A percentile compares a stretch with the other conserved stretches of the same genome.
Conservation (phyloP, 2,797 vertebrate genomes). For the Characodon lateralis region DNA sequence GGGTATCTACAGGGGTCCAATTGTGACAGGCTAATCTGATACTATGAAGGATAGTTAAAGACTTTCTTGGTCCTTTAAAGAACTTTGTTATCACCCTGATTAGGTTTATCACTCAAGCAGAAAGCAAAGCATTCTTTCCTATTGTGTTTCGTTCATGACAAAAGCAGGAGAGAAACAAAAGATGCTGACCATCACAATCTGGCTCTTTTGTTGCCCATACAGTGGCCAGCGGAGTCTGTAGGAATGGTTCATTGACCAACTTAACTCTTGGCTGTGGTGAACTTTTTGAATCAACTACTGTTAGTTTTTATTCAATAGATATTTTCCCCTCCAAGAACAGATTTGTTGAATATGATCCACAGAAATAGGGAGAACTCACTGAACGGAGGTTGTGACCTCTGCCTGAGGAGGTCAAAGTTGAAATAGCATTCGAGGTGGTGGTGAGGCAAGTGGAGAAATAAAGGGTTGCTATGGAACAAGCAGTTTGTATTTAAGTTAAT, state of each 20-base stretch:
- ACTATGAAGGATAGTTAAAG: slow-evolving; percentile 74
- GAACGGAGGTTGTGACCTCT: slow-evolving; percentile 63
- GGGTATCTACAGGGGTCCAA: slow-evolving; percentile 51
- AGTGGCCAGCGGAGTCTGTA: slow-evolving; percentile 68
- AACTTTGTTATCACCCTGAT: slow-evolving; percentile 78
- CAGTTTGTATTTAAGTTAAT: slow-evolving; percentile 52
- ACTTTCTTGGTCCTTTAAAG: slow-evolving; percentile 72
- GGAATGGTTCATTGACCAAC: slow-evolving; percentile 63
- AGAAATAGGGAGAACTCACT: slow-evolving; percentile 51
- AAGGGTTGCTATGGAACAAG: slow-evolving; percentile 61
- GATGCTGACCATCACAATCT: slow-evolving; percentile 58
- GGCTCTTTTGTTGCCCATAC: slow-evolving; percentile 70
- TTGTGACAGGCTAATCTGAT: slow-evolving; percentile 79
- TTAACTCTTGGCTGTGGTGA: slow-evolving; percentile 59
- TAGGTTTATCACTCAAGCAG: slow-evolving; percentile 78
- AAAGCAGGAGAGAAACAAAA: slow-evolving; percentile 73
- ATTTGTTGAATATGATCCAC: slow-evolving; percentile 52
- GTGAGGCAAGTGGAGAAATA: slow-evolving; percentile 57
- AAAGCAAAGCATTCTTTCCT: slow-evolving; percentile 76
- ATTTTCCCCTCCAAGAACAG: slow-evolving; percentile 28
- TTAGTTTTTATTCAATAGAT: slow-evolving; percentile 50
- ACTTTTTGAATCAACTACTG: slow-evolving; percentile 52
- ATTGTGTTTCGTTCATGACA: slow-evolving; percentile 69
- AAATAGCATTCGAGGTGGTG: slow-evolving; percentile 69
- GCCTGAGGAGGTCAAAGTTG: slow-evolving; percentile 73